Conservation (phyloP, 1,140 invertebrate species). For the Apis laboriosa region DNA sequence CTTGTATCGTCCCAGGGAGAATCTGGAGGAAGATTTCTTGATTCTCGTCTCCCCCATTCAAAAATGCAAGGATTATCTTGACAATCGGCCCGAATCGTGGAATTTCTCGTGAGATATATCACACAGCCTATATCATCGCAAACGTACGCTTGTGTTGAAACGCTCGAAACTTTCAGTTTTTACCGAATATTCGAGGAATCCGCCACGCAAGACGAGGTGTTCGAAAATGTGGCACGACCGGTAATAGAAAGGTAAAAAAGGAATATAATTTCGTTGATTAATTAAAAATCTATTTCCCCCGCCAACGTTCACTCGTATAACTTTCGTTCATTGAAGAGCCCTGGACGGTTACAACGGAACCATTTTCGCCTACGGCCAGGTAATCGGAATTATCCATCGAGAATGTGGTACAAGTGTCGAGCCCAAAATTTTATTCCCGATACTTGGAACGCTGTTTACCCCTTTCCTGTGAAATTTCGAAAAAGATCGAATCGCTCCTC, state of each 20-base stretch:
- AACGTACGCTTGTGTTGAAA: background rate
- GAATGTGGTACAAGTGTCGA: background rate
- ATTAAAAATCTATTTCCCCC: background rate
- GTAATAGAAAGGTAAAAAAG: slow-evolving; percentile 78
- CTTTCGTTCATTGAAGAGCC: slow-evolving; percentile 77
- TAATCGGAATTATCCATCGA: slow-evolving; percentile 52
- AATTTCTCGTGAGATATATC: slow-evolving; percentile 65
- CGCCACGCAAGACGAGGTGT: slow-evolving; percentile 75
- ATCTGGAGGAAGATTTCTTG: slow-evolving; percentile 68
- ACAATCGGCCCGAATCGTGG: slow-evolving; percentile 68
- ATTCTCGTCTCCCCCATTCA: slow-evolving; percentile 53
- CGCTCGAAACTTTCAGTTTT: slow-evolving; percentile 72
- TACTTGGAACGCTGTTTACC: too few relatives aligned
- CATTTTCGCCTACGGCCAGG: slow-evolving; percentile 93
- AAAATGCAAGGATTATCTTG: slow-evolving; percentile 59
- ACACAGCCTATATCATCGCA: too few relatives aligned
- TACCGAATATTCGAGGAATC: slow-evolving; percentile 77
- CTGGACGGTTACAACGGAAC: slow-evolving; percentile 91
- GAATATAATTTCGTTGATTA: slow-evolving; percentile 28
- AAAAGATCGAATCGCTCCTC: background rate
- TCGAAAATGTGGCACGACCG: slow-evolving; percentile 79
- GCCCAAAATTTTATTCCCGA: background rate
- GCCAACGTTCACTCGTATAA: background rate
- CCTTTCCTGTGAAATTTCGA: background rate
- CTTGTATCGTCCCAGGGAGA: slow-evolving; percentile 60